Evolutionary conservation across 2,888 invertebrate species (phyloP), one percentile per base, ranked within the genome.

Genomic region (Caenorhabditis afra): DNA sequence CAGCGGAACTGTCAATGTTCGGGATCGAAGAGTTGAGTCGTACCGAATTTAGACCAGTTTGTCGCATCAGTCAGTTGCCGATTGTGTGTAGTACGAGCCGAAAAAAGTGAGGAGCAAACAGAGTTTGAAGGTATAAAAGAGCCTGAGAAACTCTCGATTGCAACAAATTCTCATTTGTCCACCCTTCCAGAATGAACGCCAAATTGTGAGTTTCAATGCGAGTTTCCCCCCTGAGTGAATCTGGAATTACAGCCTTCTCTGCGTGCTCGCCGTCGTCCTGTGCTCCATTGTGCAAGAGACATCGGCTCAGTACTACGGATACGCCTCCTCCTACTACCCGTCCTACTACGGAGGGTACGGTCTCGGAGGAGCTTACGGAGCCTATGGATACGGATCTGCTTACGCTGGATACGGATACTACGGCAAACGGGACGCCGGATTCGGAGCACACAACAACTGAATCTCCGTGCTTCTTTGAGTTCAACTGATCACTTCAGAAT

Each of bases 281-380:
- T 70, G 68, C 59, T 70, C 68, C n/a, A 61, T 70, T 37, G 61
- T 70, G 44, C 68, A 70, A 44, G 68, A 70, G 29, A n/a, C 68
- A n/a, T 45, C 45, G 39, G 68, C 59, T 61, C 68, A 70, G 47
- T 70, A 70, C 61, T 53, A 53, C 29, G 68, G 68, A 59, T 70
- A 70, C 53, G 57, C 57, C 22, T 70, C 68, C 53, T 70, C 68
- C 47, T 62, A 64, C 45, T 71, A 71, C 45, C 71, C 71, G 62
- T 71, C 71, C 37, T 62, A 62, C 22, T 71, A 71, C 35, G 71
- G 71, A 57, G 62, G 57, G 57, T 50, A 64, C 41, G 64, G 59
- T 47, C 53, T 37, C 37, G 59, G 59, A 59, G 59, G 29, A 29
- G 29, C 29, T 29, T 29, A 29, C 29, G 29, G 29, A n/a, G n/a